phyloP scores from a whole-genome alignment of 35 echinoderm and acorn worm genomes.

The Heliocidaris erythrogramma region DNA sequence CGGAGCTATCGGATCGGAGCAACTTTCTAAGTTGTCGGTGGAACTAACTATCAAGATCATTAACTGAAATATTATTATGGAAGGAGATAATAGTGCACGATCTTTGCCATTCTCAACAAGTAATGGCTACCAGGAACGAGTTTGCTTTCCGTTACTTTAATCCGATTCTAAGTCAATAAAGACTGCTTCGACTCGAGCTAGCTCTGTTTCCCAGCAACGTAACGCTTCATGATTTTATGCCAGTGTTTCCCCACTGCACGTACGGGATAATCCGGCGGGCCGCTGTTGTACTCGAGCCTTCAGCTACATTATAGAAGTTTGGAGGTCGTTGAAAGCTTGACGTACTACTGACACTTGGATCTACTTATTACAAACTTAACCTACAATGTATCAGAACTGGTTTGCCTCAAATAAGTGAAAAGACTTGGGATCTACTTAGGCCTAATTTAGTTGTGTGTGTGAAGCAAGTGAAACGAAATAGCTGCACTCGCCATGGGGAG shows the following conservation, averaged over 20 bases:
- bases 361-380: background rate
- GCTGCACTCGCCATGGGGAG: background rate
- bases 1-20: too few relatives aligned
- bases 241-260: background rate
- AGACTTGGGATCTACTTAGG: background rate
- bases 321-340: background rate
- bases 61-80: too few relatives aligned
- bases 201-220: background rate
- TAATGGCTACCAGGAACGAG: background rate
- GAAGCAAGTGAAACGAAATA: background rate
- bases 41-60: too few relatives aligned
- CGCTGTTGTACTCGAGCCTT: background rate
- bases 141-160: background rate
- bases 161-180: conserved; percentile 1
- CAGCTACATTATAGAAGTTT: background rate
- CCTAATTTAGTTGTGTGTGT: background rate
- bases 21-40: too few relatives aligned
- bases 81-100: too few relatives aligned
- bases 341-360: background rate
- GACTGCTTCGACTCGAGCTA: background rate
- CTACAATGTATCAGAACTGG: background rate
- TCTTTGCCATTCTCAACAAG: too few relatives aligned
- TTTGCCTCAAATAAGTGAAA: background rate
- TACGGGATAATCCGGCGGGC: too few relatives aligned
- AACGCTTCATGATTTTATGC: background rate